Evolutionary conservation across 2,797 vertebrate genomes (phyloP).

Genomic region (Zalophus californianus): DNA sequence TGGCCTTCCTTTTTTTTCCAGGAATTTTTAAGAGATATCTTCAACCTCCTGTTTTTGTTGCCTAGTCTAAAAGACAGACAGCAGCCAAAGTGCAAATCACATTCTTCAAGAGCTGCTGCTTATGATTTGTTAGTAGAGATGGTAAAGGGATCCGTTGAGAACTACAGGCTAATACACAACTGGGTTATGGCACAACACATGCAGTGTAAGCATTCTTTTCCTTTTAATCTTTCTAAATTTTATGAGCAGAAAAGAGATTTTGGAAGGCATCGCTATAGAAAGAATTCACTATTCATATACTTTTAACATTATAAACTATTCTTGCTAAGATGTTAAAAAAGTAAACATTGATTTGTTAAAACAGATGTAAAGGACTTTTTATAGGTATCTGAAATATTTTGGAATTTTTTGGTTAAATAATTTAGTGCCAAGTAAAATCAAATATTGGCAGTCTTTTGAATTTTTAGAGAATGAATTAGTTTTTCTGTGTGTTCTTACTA

Average conservation of each 20-base stretch:
- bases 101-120: conserved; percentile 97
- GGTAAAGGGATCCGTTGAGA: conserved; percentile 97
- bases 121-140: conserved; percentile 98
- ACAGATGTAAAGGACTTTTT: not conserved
- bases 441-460: not conserved
- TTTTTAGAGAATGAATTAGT: conserved; percentile 22
- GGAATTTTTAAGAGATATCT: conserved; percentile 98
- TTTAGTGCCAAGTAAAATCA: conserved; percentile 51
- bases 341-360: not conserved
- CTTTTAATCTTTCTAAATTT: not conserved
- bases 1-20: conserved; percentile 80
- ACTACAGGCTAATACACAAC: conserved; percentile 98
- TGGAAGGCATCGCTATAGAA: not conserved
- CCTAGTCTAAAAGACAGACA: conserved; percentile 97
- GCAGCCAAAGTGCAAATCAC: conserved; percentile 98
- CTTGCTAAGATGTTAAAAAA: not conserved
- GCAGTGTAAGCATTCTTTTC: conserved; percentile 93
- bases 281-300: not conserved
- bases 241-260: not conserved
- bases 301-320: not conserved
- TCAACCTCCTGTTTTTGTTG: conserved; percentile 97
- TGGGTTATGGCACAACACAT: conserved; percentile 99
- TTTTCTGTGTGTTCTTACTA: conserved; percentile 28
- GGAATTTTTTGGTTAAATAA: not conserved
- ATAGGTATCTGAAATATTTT: conserved; percentile 8